Conservation (phyloP, 2,113 vertebrate genomes). For the Mohoua ochrocephala region DNA sequence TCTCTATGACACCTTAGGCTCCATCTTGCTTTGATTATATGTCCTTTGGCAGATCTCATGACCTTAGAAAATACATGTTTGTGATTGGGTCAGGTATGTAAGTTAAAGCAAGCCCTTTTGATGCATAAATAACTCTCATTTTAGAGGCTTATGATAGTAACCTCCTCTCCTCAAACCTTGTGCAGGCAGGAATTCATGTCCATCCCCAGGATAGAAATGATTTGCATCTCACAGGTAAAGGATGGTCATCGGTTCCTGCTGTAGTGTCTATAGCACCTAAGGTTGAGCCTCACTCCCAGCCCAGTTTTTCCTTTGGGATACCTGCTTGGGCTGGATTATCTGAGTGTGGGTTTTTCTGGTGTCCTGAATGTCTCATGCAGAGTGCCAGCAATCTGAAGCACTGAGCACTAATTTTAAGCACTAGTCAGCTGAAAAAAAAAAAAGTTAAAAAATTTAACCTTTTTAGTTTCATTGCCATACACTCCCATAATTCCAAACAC, state of each 20-base stretch:
- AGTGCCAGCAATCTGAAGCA: background rate
- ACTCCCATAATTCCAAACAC: background rate
- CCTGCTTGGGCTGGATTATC: background rate
- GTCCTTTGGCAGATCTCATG: background rate
- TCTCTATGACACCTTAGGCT: background rate
- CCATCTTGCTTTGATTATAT: background rate
- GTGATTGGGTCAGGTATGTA: background rate
- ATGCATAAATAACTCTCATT: background rate
- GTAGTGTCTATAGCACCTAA: background rate
- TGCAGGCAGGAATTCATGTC: background rate
- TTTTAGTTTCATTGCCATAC: background rate
- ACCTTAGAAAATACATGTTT: background rate
- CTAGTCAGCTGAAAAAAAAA: background rate
- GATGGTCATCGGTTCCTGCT: background rate
- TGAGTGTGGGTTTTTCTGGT: background rate
- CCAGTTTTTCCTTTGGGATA: background rate
- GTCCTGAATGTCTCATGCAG: background rate
- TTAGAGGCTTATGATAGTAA: background rate
- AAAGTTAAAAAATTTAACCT: background rate
- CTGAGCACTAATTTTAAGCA: background rate
- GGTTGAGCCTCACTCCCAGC: background rate
- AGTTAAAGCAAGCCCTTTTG: background rate
- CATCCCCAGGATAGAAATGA: background rate
- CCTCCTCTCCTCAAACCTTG: background rate
- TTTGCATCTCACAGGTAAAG: background rate